Percentiles rank a stretch among this genome's conserved stretches.
phyloP scores from a whole-genome alignment of 2,888 invertebrate genomes.

The Elysia crispata region DNA sequence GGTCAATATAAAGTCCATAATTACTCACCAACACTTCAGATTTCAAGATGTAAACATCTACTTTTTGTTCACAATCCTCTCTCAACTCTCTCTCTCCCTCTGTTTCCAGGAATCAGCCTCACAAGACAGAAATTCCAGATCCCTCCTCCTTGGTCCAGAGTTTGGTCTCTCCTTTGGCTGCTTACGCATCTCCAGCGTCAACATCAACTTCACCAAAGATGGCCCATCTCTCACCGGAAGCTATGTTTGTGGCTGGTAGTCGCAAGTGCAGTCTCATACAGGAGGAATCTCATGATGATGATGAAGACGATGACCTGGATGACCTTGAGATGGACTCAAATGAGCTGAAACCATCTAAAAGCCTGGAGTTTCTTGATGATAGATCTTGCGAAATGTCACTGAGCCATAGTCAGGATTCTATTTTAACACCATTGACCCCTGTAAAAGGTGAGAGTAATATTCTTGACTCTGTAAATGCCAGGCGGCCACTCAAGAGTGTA shows the following conservation, averaged over 20 bases:
- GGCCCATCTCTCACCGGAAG: slow-evolving; percentile 40
- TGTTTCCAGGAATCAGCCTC: slow-evolving; percentile 27
- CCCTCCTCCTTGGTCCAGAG: slow-evolving; percentile 63
- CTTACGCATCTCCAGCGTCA: slow-evolving; percentile 63
- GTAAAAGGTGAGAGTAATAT: background rate
- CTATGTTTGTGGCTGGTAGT: slow-evolving; percentile 29
- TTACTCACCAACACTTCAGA: no score
- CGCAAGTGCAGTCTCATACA: slow-evolving; percentile 95
- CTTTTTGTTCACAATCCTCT: no score
- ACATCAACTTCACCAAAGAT: slow-evolving; percentile 50
- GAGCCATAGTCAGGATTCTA: background rate
- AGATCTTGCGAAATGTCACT: slow-evolving; percentile 26
- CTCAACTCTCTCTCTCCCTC: background rate
- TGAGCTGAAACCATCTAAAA: slow-evolving; percentile 61
- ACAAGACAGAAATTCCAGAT: slow-evolving; percentile 40
- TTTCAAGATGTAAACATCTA: no score
- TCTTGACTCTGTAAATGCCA: slow-evolving; percentile 47
- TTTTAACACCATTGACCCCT: background rate
- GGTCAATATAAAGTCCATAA: no score
- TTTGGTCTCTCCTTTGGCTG: slow-evolving; percentile 72
- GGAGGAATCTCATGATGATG: slow-evolving; percentile 92
- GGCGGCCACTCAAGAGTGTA: slow-evolving; percentile 77
- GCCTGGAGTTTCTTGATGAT: slow-evolving; percentile 64
- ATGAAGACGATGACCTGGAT: slow-evolving; percentile 64
- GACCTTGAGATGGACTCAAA: slow-evolving; percentile 48